phyloP scores from a whole-genome alignment of 2,888 invertebrate species.

The Drosophila birchii region DNA sequence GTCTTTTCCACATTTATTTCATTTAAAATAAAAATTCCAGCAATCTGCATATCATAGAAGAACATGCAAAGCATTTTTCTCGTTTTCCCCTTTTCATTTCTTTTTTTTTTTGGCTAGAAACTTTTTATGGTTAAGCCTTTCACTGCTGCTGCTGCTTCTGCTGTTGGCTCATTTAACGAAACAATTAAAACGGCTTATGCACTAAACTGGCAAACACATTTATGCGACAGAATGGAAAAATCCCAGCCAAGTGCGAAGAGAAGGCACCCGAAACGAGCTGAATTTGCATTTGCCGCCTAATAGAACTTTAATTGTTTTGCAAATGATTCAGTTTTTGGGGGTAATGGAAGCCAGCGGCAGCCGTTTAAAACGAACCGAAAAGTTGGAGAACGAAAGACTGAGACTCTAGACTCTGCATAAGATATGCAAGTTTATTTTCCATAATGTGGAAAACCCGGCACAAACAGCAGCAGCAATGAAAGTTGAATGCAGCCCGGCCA shows the following conservation, averaged over 20 bases:
- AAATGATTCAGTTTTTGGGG: conserved; percentile 42
- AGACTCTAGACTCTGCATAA: conserved; percentile 29
- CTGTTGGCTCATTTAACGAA: conserved; percentile 72
- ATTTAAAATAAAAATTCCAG: conserved; percentile 15
- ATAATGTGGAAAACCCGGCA: conserved; percentile 38
- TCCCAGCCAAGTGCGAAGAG: conserved; percentile 29
- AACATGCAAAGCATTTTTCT: conserved; percentile 48
- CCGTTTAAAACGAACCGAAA: conserved; percentile 42
- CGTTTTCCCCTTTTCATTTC: background rate
- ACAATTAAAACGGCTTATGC: conserved; percentile 78
- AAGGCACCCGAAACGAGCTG: conserved; percentile 36
- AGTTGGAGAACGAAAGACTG: conserved; percentile 28
- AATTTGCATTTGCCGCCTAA: conserved; percentile 76
- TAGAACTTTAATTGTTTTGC: conserved; percentile 77
- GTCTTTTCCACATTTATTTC: conserved; percentile 13
- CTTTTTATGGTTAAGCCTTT: conserved; percentile 59
- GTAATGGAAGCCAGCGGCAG: conserved; percentile 2
- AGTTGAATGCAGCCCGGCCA: conserved; percentile 44
- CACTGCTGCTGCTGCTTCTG: conserved; percentile 31
- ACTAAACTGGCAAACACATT: conserved; percentile 71
- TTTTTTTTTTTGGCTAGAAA: conserved; percentile 30
- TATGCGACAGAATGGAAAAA: conserved; percentile 64
- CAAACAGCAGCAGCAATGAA: conserved; percentile 28
- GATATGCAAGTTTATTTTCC: conserved; percentile 63
- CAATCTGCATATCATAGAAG: conserved; percentile 56